A percentile compares a stretch with the other conserved stretches of the same genome.
Conservation (phyloP, 2,888 invertebrate genomes). For the Drosophila nr. perissopoda region DNA sequence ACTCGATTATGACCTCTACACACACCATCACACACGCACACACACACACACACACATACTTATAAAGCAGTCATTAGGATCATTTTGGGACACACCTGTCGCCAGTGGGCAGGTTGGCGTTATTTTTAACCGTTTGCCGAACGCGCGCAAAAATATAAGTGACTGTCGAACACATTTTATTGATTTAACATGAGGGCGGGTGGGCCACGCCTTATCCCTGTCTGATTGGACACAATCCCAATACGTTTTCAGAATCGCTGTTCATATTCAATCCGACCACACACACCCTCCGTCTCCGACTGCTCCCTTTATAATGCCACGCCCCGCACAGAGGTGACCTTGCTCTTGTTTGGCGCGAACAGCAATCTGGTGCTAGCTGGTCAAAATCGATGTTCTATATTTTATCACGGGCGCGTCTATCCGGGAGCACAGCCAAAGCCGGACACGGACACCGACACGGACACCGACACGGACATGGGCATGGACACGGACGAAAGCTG, state of each 20-base stretch:
- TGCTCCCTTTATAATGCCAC: not conserved
- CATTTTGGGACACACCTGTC: slow-evolving; percentile 43
- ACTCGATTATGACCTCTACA: slow-evolving; percentile 5
- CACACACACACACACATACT: not conserved
- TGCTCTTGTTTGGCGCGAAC: slow-evolving; percentile 26
- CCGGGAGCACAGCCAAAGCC: slow-evolving; percentile 15
- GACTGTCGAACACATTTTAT: slow-evolving; percentile 65
- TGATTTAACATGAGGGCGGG: slow-evolving; percentile 55
- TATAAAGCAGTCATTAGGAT: slow-evolving; percentile 20
- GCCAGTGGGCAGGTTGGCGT: slow-evolving; percentile 14
- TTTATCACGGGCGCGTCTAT: slow-evolving; percentile 53
- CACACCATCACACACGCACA: not conserved
- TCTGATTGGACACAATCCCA: slow-evolving; percentile 51
- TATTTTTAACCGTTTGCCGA: slow-evolving; percentile 67
- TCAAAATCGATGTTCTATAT: slow-evolving; percentile 77
- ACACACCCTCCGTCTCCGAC: not conserved
- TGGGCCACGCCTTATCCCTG: slow-evolving; percentile 48
- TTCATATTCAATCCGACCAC: slow-evolving; percentile 10
- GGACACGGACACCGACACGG: slow-evolving; percentile 3
- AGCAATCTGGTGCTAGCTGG: slow-evolving; percentile 24
- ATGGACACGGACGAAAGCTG: not conserved
- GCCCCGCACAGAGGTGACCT: slow-evolving; percentile 31
- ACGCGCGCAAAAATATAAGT: slow-evolving; percentile 66
- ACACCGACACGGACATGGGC: not conserved
- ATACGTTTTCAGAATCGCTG: slow-evolving; percentile 6